phyloP scores from a whole-genome alignment of 2,888 invertebrate genomes.

The Caenorhabditis japonica region DNA sequence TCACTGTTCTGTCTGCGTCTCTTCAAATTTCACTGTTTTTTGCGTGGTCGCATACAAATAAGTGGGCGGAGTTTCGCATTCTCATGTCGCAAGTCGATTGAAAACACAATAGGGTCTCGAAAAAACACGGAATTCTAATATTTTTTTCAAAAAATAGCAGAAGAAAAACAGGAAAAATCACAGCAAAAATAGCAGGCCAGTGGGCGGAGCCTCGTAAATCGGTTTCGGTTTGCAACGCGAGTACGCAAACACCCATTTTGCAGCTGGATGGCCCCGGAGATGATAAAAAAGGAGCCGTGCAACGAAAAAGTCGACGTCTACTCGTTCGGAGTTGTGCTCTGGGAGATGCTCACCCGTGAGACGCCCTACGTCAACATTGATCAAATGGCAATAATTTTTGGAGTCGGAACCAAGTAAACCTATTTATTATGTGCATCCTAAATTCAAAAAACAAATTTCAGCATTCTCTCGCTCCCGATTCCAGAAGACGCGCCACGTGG shows the following conservation, averaged over 20 bases:
- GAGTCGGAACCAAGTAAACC: slow-evolving; percentile 85
- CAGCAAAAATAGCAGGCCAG: too few species aligned
- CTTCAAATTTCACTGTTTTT: too few species aligned
- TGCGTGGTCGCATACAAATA: too few species aligned
- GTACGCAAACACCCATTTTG: not conserved
- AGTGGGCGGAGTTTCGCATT: too few species aligned
- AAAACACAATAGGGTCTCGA: too few species aligned
- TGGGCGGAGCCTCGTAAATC: too few species aligned
- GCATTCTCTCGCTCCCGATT: slow-evolving; percentile 90
- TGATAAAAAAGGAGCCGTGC: slow-evolving; percentile 94
- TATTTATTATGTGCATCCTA: not conserved
- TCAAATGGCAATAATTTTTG: slow-evolving; percentile 96
- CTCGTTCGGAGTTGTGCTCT: slow-evolving; percentile 97
- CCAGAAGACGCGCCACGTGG: slow-evolving; percentile 88
- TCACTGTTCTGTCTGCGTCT: too few species aligned
- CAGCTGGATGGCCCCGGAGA: slow-evolving; percentile 98
- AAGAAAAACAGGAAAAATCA: too few species aligned
- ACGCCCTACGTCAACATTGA: slow-evolving; percentile 93
- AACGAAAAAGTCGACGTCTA: slow-evolving; percentile 98
- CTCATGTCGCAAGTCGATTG: too few species aligned
- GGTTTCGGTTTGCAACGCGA: not conserved
- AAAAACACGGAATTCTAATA: too few species aligned
- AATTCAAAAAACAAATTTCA: slow-evolving; percentile 78
- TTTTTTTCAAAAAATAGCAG: too few species aligned
- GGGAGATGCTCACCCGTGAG: slow-evolving; percentile 95